Conservation (phyloP, 1,140 invertebrate species). For the Centruroides sculpturatus region DNA sequence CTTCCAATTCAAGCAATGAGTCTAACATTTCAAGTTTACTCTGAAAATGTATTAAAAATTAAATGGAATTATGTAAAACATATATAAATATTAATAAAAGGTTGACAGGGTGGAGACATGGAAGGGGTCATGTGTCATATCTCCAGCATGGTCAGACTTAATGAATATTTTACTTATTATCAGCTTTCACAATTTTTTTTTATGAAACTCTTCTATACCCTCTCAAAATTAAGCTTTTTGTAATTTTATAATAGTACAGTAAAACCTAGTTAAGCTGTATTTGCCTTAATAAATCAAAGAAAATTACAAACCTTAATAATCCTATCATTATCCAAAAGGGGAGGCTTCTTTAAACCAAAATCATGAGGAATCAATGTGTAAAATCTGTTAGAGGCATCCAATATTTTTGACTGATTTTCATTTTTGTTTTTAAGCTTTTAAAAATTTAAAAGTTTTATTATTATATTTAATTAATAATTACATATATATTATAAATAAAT, state of each 20-base stretch:
- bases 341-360: slow-evolving; percentile 72
- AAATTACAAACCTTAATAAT: slow-evolving; percentile 47
- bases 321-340: slow-evolving; percentile 57
- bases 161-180: no score
- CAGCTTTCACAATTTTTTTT: no score
- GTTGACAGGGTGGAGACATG: no score
- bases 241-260: no score
- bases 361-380: slow-evolving; percentile 90
- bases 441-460: slow-evolving; percentile 6
- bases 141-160: no score
- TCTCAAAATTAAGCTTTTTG: no score
- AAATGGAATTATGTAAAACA: no score
- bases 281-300: no score
- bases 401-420: slow-evolving; percentile 40
- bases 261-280: no score
- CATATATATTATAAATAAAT: slow-evolving; percentile 2
- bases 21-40: slow-evolving; percentile 84
- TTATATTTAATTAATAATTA: not conserved
- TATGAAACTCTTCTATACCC: no score
- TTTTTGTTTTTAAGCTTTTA: slow-evolving; percentile 26
- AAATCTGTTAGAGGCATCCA: slow-evolving; percentile 80
- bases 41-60: slow-evolving; percentile 26
- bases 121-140: no score
- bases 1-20: slow-evolving; percentile 81
- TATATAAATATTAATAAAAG: no score